Base-by-base conservation (phyloP, 1,140 invertebrate genomes). In the Coelopa frigida region DNA sequence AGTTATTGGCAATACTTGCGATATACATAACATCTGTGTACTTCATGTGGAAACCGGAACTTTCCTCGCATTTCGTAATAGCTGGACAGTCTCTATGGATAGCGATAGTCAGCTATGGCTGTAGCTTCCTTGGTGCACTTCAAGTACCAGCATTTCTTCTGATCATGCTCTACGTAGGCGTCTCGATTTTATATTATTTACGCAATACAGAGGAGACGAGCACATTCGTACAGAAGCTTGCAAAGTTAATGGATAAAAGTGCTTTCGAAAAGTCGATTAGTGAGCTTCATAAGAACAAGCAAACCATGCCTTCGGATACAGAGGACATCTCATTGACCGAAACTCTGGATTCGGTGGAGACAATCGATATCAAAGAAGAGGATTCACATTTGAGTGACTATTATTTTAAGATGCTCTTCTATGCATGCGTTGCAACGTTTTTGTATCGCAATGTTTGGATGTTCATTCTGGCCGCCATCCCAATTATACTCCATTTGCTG, bases 31-130 rank as follows among this genome's bases (percentile, higher is more conserved):
- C 65, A 0, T 26, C 73, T 3, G 61, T 81, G 0, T 72, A 72
- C 39, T 53, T 80, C 8, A 72, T 75, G 20, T 82, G 79, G 79
- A 75, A 60, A 17, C 73, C 73, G 12, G 59, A 73, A 20, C 78
- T 76, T 47, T 75, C 73, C 7, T 48, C 48, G 1, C 58, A 69
- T 29, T 81, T 81, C 51, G 70, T 73, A 29, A 70, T 75, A 26
- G 57, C 70, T 7, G 78, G 79, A 0, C 74, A 74, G 46, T 61
- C 64, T 0, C 61, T 81, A 26, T 82, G 80, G 80, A 60, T 80
- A 12, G 58, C 79, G 7, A 62, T 80, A 15, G 75, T 76, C 36
- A 68, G 76, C 27, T 78, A 74, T 55, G 15, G 78, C 7, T 77
- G 78, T 5, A 78, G 78, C 47, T 63, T 72, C 39, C 59, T 78